phyloP scores from a whole-genome alignment of 1,140 invertebrate genomes.

The Diorhabda carinulata region DNA sequence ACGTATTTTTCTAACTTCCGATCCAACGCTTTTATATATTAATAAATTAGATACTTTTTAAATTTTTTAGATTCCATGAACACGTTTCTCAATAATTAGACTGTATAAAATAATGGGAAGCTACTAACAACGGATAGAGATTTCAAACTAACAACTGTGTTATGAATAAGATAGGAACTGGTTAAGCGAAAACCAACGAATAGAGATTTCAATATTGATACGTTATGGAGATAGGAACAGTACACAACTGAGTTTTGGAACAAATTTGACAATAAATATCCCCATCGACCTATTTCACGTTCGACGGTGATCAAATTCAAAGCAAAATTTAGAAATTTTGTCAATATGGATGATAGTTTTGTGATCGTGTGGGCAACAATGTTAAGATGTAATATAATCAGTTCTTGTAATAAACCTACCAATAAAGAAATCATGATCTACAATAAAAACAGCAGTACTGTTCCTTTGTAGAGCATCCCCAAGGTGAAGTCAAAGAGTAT shows the following conservation, averaged over 20 bases:
- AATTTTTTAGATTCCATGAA: no score
- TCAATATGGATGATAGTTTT: neutral
- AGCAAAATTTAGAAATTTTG: conserved; percentile 11
- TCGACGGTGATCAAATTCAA: conserved; percentile 6
- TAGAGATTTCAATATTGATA: neutral
- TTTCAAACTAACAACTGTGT: no score
- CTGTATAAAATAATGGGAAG: no score
- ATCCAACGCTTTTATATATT: no score
- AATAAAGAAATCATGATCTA: neutral
- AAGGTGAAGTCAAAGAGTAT: no score
- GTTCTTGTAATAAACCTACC: neutral
- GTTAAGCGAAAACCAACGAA: neutral
- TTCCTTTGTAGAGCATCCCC: no score
- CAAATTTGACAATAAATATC: conserved; percentile 7
- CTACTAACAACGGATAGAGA: no score
- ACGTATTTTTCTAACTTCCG: no score
- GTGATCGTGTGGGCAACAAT: neutral
- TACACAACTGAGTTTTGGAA: conserved; percentile 1
- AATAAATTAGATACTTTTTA: no score
- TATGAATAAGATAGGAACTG: no score
- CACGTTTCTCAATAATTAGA: no score
- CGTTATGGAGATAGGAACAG: neutral
- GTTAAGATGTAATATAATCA: neutral
- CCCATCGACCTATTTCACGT: conserved; percentile 7
- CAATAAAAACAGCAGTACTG: neutral